A percentile compares a stretch with the other conserved stretches of the same genome.
phyloP scores from a whole-genome alignment of 2,797 vertebrate genomes.

The Mionectes olivaceus region DNA sequence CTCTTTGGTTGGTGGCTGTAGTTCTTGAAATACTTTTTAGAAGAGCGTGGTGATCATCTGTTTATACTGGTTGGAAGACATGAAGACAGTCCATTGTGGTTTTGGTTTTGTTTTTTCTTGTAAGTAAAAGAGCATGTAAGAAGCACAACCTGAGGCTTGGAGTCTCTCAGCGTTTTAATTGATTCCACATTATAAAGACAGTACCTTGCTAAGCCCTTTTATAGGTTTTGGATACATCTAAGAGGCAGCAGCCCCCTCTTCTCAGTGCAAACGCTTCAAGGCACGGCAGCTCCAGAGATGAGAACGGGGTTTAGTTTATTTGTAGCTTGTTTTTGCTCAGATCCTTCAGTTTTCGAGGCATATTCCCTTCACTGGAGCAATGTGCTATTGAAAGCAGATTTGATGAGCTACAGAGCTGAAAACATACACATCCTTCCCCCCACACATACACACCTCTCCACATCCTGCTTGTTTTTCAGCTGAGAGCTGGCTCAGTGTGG shows the following conservation, averaged over 20 bases:
- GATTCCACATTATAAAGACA: neutral
- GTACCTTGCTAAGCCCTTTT: neutral
- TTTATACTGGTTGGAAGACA: neutral
- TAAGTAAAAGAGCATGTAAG: neutral
- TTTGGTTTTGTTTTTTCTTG: neutral
- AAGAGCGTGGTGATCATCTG: neutral
- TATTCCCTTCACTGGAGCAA: neutral
- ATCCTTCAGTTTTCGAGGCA: neutral
- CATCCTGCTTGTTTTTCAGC: neutral
- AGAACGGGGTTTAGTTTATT: neutral
- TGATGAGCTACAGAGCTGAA: neutral
- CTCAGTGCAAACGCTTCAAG: neutral
- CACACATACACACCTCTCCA: neutral
- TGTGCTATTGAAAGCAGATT: slow-evolving; percentile 20
- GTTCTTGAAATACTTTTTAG: neutral
- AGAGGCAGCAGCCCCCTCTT: neutral
- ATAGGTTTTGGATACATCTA: neutral
- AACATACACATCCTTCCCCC: neutral
- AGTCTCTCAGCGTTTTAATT: slow-evolving; percentile 8
- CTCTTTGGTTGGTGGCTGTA: neutral
- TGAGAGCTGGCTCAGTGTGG: neutral
- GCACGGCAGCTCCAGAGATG: neutral
- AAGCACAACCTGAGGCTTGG: neutral
- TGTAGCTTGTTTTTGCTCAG: neutral
- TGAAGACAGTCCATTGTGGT: neutral